Conservation (phyloP, 2,888 invertebrate species). For the Rosalia funebris region DNA sequence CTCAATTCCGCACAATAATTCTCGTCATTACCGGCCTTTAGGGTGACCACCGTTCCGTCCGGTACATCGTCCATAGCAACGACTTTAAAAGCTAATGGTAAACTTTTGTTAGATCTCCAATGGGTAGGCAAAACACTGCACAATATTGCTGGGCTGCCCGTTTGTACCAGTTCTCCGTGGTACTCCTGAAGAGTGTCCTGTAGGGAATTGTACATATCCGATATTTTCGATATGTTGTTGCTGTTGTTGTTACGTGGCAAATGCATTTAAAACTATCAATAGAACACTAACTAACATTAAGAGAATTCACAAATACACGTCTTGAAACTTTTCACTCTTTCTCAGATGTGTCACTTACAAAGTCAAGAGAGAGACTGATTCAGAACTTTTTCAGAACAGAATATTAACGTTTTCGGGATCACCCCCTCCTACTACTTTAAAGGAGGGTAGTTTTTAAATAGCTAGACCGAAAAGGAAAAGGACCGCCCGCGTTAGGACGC, state of each 20-base stretch:
- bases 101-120: slow-evolving; percentile 97
- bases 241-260: slow-evolving; percentile 67
- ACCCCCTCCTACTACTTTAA: slow-evolving; percentile 59
- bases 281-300: slow-evolving; percentile 32
- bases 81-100: slow-evolving; percentile 96
- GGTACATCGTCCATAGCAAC: slow-evolving; percentile 91
- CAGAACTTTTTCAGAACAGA: slow-evolving; percentile 62
- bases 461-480: slow-evolving; percentile 60
- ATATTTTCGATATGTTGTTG: slow-evolving; percentile 70
- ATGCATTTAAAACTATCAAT: slow-evolving; percentile 67
- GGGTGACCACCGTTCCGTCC: slow-evolving; percentile 93
- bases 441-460: slow-evolving; percentile 66
- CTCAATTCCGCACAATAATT: slow-evolving; percentile 95
- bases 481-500: slow-evolving; percentile 48
- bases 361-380: slow-evolving; percentile 47
- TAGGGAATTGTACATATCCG: slow-evolving; percentile 79
- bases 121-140: slow-evolving; percentile 94
- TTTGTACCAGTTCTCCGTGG: slow-evolving; percentile 92
- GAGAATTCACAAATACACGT: slow-evolving; percentile 31
- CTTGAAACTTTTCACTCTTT: slow-evolving; percentile 30
- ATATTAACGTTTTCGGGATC: slow-evolving; percentile 54
- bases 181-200: slow-evolving; percentile 86
- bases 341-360: slow-evolving; percentile 36
- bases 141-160: slow-evolving; percentile 94
- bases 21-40: slow-evolving; percentile 97